Percentiles rank a stretch among this genome's conserved stretches.
Conservation (phyloP, 2,113 vertebrate species). For the Aptenodytes patagonicus region DNA sequence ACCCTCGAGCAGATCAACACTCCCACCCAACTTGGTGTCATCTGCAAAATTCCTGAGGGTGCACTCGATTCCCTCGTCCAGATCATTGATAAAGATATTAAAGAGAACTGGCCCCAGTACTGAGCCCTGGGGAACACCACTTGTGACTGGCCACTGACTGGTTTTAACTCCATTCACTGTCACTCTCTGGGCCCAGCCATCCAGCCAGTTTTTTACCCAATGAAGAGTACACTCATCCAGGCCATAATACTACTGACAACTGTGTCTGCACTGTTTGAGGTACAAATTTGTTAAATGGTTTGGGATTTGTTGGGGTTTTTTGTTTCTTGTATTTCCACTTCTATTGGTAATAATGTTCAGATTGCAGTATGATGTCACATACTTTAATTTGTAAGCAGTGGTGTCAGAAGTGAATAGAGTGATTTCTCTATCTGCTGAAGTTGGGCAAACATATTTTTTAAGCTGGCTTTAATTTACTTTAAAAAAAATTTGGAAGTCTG, state of each 20-base stretch:
- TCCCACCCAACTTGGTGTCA: too few species aligned
- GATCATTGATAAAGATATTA: too few species aligned
- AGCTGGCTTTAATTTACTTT: background rate
- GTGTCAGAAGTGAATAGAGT: background rate
- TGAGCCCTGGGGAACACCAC: too few species aligned
- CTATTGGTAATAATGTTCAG: background rate
- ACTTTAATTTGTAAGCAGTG: background rate
- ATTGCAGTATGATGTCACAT: background rate
- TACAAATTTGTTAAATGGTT: background rate
- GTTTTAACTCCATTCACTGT: too few species aligned
- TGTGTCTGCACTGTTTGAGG: background rate
- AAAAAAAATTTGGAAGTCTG: background rate
- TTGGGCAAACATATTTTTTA: background rate
- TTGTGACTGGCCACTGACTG: too few species aligned
- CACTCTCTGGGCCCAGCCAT: too few species aligned
- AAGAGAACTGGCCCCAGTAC: too few species aligned
- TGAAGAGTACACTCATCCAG: too few species aligned
- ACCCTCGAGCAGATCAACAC: too few species aligned
- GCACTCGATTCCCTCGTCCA: too few species aligned
- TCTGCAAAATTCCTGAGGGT: too few species aligned
- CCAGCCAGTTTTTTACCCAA: too few species aligned
- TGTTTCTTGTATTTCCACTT: background rate
- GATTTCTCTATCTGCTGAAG: background rate
- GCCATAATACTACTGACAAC: background rate
- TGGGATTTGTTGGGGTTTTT: background rate